These are phyloP conservation scores for Drosophila lacteicornis DNA, from an alignment of 1,140 invertebrate genomes.

Conservation along the genomic window DNA sequence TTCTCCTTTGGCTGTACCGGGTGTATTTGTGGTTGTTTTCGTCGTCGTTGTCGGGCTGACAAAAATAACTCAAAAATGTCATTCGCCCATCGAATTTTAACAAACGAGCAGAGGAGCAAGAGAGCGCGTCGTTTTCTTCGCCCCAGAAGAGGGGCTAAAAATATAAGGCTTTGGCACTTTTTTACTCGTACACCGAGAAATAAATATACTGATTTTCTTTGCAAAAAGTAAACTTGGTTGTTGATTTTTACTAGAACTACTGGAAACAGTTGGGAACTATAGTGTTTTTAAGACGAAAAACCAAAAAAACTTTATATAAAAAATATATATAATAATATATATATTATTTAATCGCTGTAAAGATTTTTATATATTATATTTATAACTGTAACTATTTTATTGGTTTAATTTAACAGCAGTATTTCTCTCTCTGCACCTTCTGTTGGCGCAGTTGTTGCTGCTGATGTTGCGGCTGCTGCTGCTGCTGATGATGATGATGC, in stretches of 20 bases:
- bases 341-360: background rate
- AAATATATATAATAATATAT: background rate
- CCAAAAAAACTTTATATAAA: background rate
- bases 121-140: slow-evolving; percentile 32
- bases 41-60: slow-evolving; percentile 60
- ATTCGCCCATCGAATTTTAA: slow-evolving; percentile 83
- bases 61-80: slow-evolving; percentile 84
- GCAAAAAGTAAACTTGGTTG: too few species aligned
- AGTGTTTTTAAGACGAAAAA: background rate
- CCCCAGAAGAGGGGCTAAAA: slow-evolving; percentile 52
- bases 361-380: background rate
- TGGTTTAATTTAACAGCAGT: background rate
- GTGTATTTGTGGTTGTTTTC: slow-evolving; percentile 35
- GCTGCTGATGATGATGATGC: slow-evolving; percentile 30
- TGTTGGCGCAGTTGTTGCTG: slow-evolving; percentile 38
- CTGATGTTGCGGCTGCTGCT: slow-evolving; percentile 22
- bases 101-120: slow-evolving; percentile 67
- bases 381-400: background rate
- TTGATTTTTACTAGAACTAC: too few species aligned
- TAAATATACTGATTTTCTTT: too few species aligned
- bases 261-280: background rate
- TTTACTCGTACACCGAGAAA: slow-evolving; percentile 26
- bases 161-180: slow-evolving; percentile 59
- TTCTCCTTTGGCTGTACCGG: background rate
- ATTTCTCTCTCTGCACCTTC: slow-evolving; percentile 6